Evolutionary conservation across 2,888 invertebrate species (phyloP).

Genomic region (Drosophila greeni): DNA sequence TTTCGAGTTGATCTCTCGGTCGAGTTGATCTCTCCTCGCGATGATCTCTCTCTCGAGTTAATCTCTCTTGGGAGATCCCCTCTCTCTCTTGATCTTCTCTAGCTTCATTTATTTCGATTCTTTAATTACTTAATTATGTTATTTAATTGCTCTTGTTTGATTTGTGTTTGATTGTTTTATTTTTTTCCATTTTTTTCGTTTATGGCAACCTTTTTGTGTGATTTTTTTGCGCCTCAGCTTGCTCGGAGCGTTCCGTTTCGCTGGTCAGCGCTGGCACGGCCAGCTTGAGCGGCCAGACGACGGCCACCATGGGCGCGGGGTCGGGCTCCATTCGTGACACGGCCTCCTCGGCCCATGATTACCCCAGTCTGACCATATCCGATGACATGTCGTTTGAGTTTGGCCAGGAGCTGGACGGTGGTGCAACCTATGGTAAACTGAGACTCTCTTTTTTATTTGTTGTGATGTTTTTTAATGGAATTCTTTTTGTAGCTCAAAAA

Average conservation of each 20-base stretch:
- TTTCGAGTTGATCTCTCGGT: too few relatives aligned
- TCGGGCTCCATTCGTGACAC: conserved; percentile 73
- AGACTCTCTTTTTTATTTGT: conserved; percentile 35
- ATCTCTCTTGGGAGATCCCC: too few relatives aligned
- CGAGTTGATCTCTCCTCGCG: too few relatives aligned
- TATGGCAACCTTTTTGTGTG: conserved; percentile 43
- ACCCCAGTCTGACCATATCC: conserved; percentile 79
- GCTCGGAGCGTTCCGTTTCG: conserved; percentile 79
- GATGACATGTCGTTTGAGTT: conserved; percentile 79
- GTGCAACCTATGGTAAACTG: conserved; percentile 77
- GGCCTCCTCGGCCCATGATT: conserved; percentile 77
- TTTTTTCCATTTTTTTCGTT: not conserved
- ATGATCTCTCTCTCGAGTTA: too few relatives aligned
- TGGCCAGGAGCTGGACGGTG: conserved; percentile 77
- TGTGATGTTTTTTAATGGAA: not conserved
- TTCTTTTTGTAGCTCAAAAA: not conserved
- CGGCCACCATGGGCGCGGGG: conserved; percentile 71
- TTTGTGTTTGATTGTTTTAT: conserved; percentile 24
- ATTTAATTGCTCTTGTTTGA: conserved; percentile 25
- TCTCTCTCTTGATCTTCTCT: not conserved
- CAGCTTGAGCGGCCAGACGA: conserved; percentile 77
- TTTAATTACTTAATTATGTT: conserved; percentile 42
- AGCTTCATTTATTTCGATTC: conserved; percentile 19
- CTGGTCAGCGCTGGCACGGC: conserved; percentile 78
- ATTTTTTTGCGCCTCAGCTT: conserved; percentile 71